Evolutionary conservation across 2,113 vertebrate genomes (phyloP).

Genomic region (Argyrosomus japonicus): DNA sequence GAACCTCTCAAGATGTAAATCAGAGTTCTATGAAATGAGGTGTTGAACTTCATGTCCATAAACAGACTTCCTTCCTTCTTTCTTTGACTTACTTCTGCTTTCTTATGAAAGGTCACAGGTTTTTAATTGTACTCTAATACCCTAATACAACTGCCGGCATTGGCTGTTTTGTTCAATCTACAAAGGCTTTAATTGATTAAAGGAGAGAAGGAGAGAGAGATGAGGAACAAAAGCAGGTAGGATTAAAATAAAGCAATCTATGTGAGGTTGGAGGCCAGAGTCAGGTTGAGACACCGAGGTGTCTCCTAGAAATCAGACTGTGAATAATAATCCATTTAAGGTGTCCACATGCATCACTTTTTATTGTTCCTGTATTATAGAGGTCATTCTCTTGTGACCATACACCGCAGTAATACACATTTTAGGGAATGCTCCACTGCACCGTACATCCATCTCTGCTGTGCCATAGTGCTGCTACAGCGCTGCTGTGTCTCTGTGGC

Average conservation of each 20-base stretch:
- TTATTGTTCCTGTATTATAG: conserved; percentile 50
- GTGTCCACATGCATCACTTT: conserved; percentile 56
- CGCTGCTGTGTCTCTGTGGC: conserved; percentile 2
- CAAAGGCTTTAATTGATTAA: conserved; percentile 34
- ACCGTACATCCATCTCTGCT: conserved; percentile 51
- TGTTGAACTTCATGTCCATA: conserved; percentile 36
- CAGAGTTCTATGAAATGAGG: conserved; percentile 40
- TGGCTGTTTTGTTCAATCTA: conserved; percentile 46
- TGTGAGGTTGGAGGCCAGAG: conserved; percentile 26
- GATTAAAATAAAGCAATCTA: conserved; percentile 46
- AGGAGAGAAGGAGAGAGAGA: neutral
- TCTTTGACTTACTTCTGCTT: conserved; percentile 41
- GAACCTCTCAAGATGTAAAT: conserved; percentile 37
- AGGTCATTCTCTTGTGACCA: conserved; percentile 54
- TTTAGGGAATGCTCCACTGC: conserved; percentile 56
- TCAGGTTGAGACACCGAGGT: conserved; percentile 26
- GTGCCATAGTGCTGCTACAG: neutral
- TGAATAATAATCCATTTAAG: conserved; percentile 63
- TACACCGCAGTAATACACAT: conserved; percentile 48
- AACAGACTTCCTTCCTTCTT: conserved; percentile 39
- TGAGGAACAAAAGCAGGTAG: conserved; percentile 38
- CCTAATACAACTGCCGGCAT: conserved; percentile 28
- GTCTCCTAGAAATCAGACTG: conserved; percentile 54
- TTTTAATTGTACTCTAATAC: conserved; percentile 64
- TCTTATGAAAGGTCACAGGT: conserved; percentile 45